Base-by-base conservation (phyloP, 1,140 invertebrate genomes). In the Cryptotermes secundus region DNA sequence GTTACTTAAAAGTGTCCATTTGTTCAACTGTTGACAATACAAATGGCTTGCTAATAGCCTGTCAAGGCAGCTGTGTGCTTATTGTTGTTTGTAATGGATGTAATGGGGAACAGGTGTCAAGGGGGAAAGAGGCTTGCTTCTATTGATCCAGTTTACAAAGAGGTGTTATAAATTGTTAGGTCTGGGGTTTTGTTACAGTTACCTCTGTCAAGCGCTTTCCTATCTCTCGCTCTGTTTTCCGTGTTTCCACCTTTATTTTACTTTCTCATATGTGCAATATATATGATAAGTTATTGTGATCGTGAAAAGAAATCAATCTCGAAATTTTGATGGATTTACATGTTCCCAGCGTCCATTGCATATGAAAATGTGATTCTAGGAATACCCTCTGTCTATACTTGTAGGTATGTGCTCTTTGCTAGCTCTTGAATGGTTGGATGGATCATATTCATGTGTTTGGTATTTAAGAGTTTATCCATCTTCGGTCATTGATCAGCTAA, bases 31-130 rank as follows among this genome's bases (percentile, higher is more conserved):
- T 72, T 72, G 59, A 72, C 59, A 72, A 31, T 72, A 72, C 59
- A 72, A 72, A 72, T 72, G 26, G 14, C 26, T 31, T 9, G 59
- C 59, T 72, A 72, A 72, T 72, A 72, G 59, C 26, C 59, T 72
- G 59, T 72, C 59, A 72, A 31, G 9, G 26, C 26, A 0, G n/a
- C 26, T 12, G 16, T 49, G 45, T 49, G 45, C 45, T 49, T 31
- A 72, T 72, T 72, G 59, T 72, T 65, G 59, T 72, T 26, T 72
- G n/a, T 72, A 72, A 72, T 72, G 59, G 59, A 72, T 72, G 59
- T 72, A 26, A 72, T 31, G 59, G n/a, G 59, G 59, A 72, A 72
- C 59, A 72, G 59, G 59, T 72, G 59, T 72, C 59, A 72, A 19
- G 45, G 45, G 45, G 45, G 45, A 16, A 19, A 22, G 45, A 22